These are phyloP conservation scores for Polyodon spathula DNA, from an alignment of 2,113 vertebrate species.

Conservation along the genomic window DNA sequence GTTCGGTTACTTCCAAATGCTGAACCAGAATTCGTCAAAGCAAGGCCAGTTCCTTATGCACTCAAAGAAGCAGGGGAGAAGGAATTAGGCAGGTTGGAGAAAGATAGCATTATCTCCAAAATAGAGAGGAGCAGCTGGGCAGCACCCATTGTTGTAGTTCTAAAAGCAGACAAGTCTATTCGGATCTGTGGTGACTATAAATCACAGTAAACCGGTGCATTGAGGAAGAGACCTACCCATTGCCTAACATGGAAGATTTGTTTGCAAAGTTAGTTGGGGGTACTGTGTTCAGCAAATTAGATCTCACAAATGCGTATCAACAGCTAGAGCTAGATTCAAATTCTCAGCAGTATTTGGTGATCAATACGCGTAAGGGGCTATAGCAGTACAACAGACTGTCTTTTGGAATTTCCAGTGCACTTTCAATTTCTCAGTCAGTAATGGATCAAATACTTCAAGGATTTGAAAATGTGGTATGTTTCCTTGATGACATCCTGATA, in stretches of 20 bases:
- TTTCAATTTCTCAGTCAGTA: slow-evolving; percentile 3
- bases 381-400: slow-evolving; percentile 1
- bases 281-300: slow-evolving; percentile 13
- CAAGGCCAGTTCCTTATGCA: slow-evolving; percentile 12
- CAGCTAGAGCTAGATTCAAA: slow-evolving; percentile 8
- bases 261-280: slow-evolving; percentile 18
- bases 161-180: slow-evolving; percentile 12
- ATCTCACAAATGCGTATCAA: slow-evolving; percentile 18
- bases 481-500: slow-evolving; percentile 13
- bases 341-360: slow-evolving; percentile 14
- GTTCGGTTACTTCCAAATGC: neutral
- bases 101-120: neutral
- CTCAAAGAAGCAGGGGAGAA: slow-evolving; percentile 14
- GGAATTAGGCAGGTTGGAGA: slow-evolving; percentile 4
- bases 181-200: slow-evolving; percentile 20
- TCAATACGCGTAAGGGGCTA: slow-evolving; percentile 13
- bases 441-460: slow-evolving; percentile 12
- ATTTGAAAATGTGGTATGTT: slow-evolving; percentile 1
- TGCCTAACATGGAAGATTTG: slow-evolving; percentile 15
- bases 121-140: slow-evolving; percentile 11
- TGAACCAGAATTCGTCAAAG: slow-evolving; percentile 10
- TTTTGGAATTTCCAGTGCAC: slow-evolving; percentile 4
- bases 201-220: slow-evolving; percentile 14
- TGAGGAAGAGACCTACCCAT: slow-evolving; percentile 8
- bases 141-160: slow-evolving; percentile 5